phyloP scores from a whole-genome alignment of 2,888 invertebrate species.

The Tromatobia lineatoria region DNA sequence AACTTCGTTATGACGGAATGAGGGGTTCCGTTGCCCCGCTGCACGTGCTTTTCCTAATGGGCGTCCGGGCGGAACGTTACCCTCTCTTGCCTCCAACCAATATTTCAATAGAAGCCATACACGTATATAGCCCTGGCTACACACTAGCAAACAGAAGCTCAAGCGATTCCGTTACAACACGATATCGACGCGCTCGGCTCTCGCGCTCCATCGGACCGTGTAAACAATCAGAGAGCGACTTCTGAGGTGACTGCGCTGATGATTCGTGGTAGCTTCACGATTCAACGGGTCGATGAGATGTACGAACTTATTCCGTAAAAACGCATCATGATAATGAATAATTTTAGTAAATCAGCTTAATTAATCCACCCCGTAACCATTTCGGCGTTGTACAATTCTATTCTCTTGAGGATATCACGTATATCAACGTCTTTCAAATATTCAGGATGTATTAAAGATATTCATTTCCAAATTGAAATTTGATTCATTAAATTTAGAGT shows the following conservation, averaged over 20 bases:
- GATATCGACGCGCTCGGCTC: slow-evolving; percentile 18
- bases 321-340: background rate
- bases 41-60: slow-evolving; percentile 73
- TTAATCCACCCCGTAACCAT: no score
- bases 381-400: no score
- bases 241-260: slow-evolving; percentile 18
- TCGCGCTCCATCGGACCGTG: slow-evolving; percentile 48
- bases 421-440: no score
- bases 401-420: no score
- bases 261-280: background rate
- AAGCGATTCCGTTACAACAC: slow-evolving; percentile 16
- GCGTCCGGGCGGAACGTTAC: slow-evolving; percentile 33
- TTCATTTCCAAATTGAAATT: no score
- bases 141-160: slow-evolving; percentile 12
- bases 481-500: no score
- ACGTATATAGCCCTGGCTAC: background rate
- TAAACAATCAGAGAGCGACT: slow-evolving; percentile 68
- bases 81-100: slow-evolving; percentile 6
- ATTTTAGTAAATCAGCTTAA: background rate
- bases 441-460: no score
- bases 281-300: background rate
- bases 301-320: background rate
- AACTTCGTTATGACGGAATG: slow-evolving; percentile 70
- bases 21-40: background rate
- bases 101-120: background rate